phyloP scores from a whole-genome alignment of 1,140 invertebrate genomes.

The Drosophila micromelanica region DNA sequence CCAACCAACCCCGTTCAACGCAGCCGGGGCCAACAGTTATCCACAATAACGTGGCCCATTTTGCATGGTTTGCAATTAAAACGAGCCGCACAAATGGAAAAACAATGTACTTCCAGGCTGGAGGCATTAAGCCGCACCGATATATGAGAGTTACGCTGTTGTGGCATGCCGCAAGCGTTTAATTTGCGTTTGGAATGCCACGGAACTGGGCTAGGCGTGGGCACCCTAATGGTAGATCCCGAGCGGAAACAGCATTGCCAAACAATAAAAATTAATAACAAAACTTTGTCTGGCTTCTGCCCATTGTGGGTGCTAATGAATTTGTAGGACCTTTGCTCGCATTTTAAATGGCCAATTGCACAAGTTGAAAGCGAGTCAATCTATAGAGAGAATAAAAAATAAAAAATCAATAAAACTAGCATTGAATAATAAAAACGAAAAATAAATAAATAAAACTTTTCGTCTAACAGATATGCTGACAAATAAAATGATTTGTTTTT shows the following conservation, averaged over 20 bases:
- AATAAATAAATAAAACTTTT: background rate
- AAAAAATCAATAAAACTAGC: background rate
- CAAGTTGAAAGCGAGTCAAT: background rate
- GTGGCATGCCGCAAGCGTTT: conserved; percentile 59
- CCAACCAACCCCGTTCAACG: background rate
- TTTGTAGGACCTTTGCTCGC: conserved; percentile 4
- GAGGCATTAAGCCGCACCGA: conserved; percentile 42
- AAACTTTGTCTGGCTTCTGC: conserved; percentile 40
- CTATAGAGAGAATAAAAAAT: background rate
- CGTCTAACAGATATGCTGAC: background rate
- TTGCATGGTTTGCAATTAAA: conserved; percentile 62
- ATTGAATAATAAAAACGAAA: background rate
- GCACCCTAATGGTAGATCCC: background rate
- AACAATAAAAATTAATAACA: conserved; percentile 66
- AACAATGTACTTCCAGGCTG: conserved; percentile 58
- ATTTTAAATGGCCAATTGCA: conserved; percentile 3
- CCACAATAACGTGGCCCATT: conserved; percentile 30
- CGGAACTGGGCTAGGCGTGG: background rate
- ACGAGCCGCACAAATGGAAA: conserved; percentile 67
- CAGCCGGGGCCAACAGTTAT: background rate
- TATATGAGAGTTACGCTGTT: conserved; percentile 22
- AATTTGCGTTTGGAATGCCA: conserved; percentile 59
- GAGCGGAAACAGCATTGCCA: background rate
- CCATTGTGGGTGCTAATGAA: conserved; percentile 20
- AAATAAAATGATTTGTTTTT: no score